These are phyloP conservation scores for Sussaba pulchella DNA, from an alignment of 2,888 invertebrate genomes.

Conservation along the genomic window DNA sequence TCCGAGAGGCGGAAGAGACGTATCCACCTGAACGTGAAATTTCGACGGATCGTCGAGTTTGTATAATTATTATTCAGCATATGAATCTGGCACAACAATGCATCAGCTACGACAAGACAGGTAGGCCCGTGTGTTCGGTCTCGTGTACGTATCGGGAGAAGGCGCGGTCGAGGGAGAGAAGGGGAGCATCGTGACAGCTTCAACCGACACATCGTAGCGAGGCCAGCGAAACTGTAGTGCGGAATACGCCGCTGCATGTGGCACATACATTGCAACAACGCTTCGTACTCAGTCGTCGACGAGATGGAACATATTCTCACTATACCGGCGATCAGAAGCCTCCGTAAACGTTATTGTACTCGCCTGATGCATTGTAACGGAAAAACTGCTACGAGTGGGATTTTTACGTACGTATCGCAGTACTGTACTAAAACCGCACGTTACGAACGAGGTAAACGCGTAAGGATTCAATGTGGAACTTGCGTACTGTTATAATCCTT, in stretches of 20 bases:
- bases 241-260: slow-evolving; percentile 23
- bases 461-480: not conserved
- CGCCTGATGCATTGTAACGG: not conserved
- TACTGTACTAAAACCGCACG: slow-evolving; percentile 7
- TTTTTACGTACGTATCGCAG: not conserved
- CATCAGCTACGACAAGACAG: slow-evolving; percentile 42
- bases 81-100: slow-evolving; percentile 56
- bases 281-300: slow-evolving; percentile 11
- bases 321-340: not conserved
- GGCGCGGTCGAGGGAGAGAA: slow-evolving; percentile 15
- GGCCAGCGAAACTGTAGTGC: slow-evolving; percentile 18
- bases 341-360: not conserved
- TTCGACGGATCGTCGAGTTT: slow-evolving; percentile 29
- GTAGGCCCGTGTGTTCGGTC: slow-evolving; percentile 24
- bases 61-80: slow-evolving; percentile 52
- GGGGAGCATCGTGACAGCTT: slow-evolving; percentile 33
- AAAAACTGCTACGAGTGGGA: not conserved
- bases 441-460: not conserved
- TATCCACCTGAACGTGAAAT: slow-evolving; percentile 9
- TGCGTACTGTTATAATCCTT: slow-evolving; percentile 9
- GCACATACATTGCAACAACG: slow-evolving; percentile 26
- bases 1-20: not conserved
- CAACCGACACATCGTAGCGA: slow-evolving; percentile 31
- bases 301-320: not conserved
- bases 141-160: slow-evolving; percentile 27